Evolutionary conservation across 2,797 vertebrate species (phyloP).

Genomic region (Ambastaia sidthimunki): DNA sequence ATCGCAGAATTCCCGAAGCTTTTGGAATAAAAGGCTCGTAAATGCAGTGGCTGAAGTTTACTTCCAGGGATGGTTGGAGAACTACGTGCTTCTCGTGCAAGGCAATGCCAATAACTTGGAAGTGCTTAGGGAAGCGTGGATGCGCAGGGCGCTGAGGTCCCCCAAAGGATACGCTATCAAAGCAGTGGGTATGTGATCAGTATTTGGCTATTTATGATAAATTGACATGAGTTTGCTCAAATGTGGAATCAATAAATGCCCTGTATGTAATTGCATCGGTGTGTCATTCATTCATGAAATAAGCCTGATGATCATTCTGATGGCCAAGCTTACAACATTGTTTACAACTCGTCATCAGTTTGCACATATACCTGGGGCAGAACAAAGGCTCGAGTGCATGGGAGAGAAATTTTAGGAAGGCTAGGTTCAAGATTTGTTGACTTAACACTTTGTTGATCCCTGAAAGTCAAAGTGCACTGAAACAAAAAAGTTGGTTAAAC

Average conservation of each 20-base stretch:
- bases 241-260: background rate
- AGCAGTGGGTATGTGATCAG: slow-evolving; percentile 84
- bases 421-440: slow-evolving; percentile 13
- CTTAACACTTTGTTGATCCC: slow-evolving; percentile 5
- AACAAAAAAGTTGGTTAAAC: background rate
- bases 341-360: background rate
- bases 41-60: slow-evolving; percentile 81
- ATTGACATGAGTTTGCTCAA: background rate
- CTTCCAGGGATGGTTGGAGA: slow-evolving; percentile 90
- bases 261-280: background rate
- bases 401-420: background rate
- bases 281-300: background rate
- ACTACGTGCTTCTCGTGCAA: slow-evolving; percentile 85
- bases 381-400: background rate
- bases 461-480: background rate
- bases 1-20: slow-evolving; percentile 84
- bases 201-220: background rate
- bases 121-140: slow-evolving; percentile 90
- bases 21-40: slow-evolving; percentile 87
- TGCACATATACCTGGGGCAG: background rate
- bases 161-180: slow-evolving; percentile 85
- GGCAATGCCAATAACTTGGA: slow-evolving; percentile 83
- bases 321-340: background rate
- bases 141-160: slow-evolving; percentile 86
- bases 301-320: background rate